A percentile compares a stretch with the other conserved stretches of the same genome.
phyloP scores from a whole-genome alignment of 2,113 vertebrate species.

The Stomatorhinus ivindoensis region DNA sequence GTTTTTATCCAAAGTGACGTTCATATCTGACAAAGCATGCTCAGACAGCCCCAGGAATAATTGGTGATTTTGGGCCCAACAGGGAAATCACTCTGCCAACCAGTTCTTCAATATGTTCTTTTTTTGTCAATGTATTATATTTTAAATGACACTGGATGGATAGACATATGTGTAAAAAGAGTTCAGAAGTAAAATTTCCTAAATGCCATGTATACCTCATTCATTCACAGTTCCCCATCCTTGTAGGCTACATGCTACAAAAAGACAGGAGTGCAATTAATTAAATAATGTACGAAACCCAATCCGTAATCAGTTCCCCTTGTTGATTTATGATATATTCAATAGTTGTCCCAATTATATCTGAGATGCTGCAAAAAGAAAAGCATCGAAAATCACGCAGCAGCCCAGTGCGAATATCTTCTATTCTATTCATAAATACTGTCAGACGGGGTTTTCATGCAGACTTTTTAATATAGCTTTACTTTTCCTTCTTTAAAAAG shows the following conservation, averaged over 20 bases:
- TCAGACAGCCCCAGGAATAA: not conserved
- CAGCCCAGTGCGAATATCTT: too few species aligned
- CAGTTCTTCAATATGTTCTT: not conserved
- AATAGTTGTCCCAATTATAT: not conserved
- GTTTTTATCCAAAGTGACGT: not conserved
- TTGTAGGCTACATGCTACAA: not conserved
- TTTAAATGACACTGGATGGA: not conserved
- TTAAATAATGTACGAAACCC: not conserved
- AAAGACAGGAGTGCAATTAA: not conserved
- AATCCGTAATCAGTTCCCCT: not conserved
- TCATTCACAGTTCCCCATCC: not conserved
- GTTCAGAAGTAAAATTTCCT: not conserved
- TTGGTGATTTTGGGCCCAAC: not conserved
- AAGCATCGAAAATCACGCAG: not conserved
- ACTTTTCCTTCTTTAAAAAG: not conserved
- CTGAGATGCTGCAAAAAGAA: not conserved
- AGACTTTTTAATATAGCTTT: not conserved
- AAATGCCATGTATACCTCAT: not conserved
- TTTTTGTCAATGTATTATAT: not conserved
- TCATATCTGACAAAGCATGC: not conserved
- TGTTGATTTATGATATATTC: not conserved
- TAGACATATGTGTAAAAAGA: not conserved
- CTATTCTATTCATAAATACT: too few species aligned
- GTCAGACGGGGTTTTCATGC: not conserved
- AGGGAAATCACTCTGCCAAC: not conserved